Conservation (phyloP, 2,113 vertebrate species). For the Leiothrix lutea region DNA sequence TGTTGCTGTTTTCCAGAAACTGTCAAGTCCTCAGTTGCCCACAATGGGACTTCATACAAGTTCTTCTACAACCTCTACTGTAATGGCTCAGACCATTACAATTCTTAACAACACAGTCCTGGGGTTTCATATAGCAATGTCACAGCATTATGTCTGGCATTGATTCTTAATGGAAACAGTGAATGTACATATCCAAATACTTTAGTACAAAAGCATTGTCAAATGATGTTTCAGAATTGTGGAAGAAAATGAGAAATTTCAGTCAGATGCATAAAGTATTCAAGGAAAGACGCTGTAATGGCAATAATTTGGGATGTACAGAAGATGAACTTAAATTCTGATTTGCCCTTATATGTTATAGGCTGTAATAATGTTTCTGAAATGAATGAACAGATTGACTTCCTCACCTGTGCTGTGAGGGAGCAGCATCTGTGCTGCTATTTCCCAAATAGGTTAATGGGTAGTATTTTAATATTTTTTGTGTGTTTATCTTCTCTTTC, state of each 20-base stretch:
- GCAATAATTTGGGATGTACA: not conserved
- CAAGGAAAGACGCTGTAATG: not conserved
- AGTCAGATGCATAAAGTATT: not conserved
- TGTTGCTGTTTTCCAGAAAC: not conserved
- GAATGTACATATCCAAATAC: not conserved
- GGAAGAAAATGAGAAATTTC: not conserved
- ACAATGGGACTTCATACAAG: not conserved
- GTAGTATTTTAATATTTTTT: not conserved
- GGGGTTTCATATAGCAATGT: not conserved
- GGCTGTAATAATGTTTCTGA: not conserved
- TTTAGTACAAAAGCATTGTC: not conserved
- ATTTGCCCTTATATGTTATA: not conserved
- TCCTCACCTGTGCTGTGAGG: not conserved
- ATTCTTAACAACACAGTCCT: not conserved
- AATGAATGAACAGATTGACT: not conserved
- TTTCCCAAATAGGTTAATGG: not conserved
- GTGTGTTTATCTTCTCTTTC: not conserved
- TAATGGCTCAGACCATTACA: not conserved
- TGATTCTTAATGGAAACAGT: not conserved
- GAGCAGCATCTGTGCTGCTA: not conserved
- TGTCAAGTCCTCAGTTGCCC: not conserved
- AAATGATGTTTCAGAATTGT: not conserved
- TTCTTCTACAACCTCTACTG: not conserved
- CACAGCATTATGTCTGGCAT: not conserved
- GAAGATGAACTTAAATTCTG: not conserved